Base-by-base conservation (phyloP, 2,113 vertebrate species). In the Lagopus leucura region DNA sequence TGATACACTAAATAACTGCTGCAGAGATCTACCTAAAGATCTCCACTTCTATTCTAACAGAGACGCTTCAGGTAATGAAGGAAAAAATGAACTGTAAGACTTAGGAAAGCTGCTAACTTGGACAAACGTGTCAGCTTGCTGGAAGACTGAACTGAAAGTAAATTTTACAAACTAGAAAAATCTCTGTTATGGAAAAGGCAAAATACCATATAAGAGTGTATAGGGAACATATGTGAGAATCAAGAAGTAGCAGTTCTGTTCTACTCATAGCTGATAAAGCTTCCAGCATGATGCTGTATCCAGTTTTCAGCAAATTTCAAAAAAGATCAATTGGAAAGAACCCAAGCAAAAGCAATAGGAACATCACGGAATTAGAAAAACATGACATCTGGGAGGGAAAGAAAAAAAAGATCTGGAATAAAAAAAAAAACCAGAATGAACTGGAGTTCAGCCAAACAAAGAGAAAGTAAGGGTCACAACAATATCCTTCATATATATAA, bases 361-460 rank as follows among this genome's bases (percentile, higher is more conserved):
- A 90, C 75, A 93, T 86, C 92, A 93, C 36, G 90, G 76, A 93
- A 80, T 88, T 93, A 95, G 82, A 90, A 95, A 95, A 95, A 89
- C 67, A 86, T 36, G 80, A 93, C 79, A 93, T 91, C 90, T 93
- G 86, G 64, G 50, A 91, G 19, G 42, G 58, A 90, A 79, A 84
- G 12, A 36, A 22, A 34, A 24, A 66, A 3, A 66, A 79, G 76
- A 73, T 61, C 17, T 73, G 90, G 52, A 83, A 66, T 3, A 66
- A 73, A 43, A 38, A 38, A 38, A 38, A 38, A 80, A 77, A 67
- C 20, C 76, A 92, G 57, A 81, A 87, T 75, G 30, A 93, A 84
- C 61, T 69, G 63, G 70, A 90, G 36, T 34, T 81, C 43, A 78
- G 57, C 65, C 92, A 77, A 82, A 89, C 75, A 47, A 89, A 79